These are phyloP conservation scores for Chaenogobius annularis DNA, from an alignment of 2,113 vertebrate species.

Conservation along the genomic window DNA sequence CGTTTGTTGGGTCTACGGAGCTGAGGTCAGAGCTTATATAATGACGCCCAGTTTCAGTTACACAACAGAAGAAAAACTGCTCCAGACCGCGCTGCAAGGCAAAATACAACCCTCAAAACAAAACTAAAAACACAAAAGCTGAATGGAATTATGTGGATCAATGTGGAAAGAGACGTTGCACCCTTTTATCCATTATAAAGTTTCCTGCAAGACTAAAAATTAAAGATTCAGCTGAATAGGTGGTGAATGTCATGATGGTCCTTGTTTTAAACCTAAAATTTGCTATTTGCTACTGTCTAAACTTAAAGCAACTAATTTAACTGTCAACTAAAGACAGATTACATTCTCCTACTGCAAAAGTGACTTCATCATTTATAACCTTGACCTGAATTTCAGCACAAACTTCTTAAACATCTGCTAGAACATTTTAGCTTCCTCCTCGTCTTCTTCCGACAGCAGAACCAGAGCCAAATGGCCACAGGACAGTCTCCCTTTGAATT, in stretches of 20 bases:
- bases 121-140: not conserved
- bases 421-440: not conserved
- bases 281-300: too few relatives aligned
- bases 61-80: slow-evolving; percentile 58
- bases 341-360: not conserved
- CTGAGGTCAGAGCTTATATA: slow-evolving; percentile 65
- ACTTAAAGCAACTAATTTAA: not conserved
- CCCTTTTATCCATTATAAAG: not conserved
- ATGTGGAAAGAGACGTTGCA: not conserved
- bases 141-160: not conserved
- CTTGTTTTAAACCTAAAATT: too few relatives aligned
- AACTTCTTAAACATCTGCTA: not conserved
- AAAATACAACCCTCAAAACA: not conserved
- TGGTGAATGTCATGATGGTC: too few relatives aligned
- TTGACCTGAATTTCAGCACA: not conserved
- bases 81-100: slow-evolving; percentile 27
- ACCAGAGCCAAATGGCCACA: not conserved
- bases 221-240: too few relatives aligned
- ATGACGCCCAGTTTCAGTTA: slow-evolving; percentile 73
- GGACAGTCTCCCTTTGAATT: not conserved
- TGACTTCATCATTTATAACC: not conserved
- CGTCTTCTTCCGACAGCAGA: not conserved
- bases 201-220: not conserved
- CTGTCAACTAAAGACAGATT: not conserved
- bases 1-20: not conserved